Evolutionary conservation across 1,140 invertebrate species (phyloP).

Genomic region (Lucilia sericata): DNA sequence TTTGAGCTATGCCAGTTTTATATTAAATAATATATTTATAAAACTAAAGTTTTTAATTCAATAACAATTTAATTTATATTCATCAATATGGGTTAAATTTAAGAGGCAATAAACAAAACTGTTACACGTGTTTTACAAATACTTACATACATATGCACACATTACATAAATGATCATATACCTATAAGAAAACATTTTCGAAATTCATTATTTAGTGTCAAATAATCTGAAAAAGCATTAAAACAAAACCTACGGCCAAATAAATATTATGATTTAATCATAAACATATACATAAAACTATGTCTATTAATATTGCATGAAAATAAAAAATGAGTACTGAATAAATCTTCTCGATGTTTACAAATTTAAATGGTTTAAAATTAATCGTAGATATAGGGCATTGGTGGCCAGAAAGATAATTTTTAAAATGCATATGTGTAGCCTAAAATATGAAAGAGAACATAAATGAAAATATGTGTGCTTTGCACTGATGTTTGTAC

Average conservation of each 20-base stretch:
- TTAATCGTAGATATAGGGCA: too few relatives aligned
- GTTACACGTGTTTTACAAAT: not conserved
- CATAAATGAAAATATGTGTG: too few relatives aligned
- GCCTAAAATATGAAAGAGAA: too few relatives aligned
- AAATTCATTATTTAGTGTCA: conserved; percentile 13
- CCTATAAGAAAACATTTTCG: not conserved
- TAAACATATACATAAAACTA: conserved; percentile 31
- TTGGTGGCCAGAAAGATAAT: too few relatives aligned
- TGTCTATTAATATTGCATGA: conserved; percentile 2
- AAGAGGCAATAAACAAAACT: too few relatives aligned
- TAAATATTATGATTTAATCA: conserved; percentile 30
- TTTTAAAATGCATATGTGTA: too few relatives aligned
- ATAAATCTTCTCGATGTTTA: conserved; percentile 28
- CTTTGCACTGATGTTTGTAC: too few relatives aligned
- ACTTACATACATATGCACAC: not conserved
- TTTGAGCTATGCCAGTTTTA: too few relatives aligned
- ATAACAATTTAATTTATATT: too few relatives aligned
- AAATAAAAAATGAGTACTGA: conserved; percentile 17
- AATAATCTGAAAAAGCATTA: conserved; percentile 19
- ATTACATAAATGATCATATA: conserved; percentile 1
- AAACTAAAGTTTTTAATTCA: too few relatives aligned
- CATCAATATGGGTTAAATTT: too few relatives aligned
- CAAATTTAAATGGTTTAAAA: not conserved
- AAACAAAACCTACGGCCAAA: conserved; percentile 25
- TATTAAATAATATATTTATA: too few relatives aligned